phyloP scores from a whole-genome alignment of 2,888 invertebrate species.

The Diarsia dahlii region DNA sequence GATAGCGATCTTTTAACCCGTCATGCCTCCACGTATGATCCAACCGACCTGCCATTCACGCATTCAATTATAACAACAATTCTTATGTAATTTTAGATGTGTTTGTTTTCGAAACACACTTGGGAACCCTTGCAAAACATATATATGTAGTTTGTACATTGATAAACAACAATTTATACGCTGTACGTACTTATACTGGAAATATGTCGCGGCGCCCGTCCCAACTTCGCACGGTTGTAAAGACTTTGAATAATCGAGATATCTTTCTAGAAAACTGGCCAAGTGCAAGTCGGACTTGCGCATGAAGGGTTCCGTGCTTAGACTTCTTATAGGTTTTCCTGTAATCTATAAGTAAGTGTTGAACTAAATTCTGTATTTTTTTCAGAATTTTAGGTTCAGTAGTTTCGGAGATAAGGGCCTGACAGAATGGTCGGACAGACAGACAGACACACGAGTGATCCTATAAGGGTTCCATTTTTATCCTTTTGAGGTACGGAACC shows the following conservation, averaged over 20 bases:
- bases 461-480: too few relatives aligned
- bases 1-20: slow-evolving; percentile 31
- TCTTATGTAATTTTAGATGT: neutral
- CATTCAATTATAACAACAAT: slow-evolving; percentile 7
- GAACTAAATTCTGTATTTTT: too few relatives aligned
- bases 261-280: neutral
- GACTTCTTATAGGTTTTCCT: too few relatives aligned
- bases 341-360: too few relatives aligned
- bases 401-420: too few relatives aligned
- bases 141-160: neutral
- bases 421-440: too few relatives aligned
- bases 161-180: neutral
- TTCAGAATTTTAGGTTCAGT: too few relatives aligned
- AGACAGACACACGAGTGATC: too few relatives aligned
- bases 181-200: neutral
- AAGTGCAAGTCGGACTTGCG: too few relatives aligned
- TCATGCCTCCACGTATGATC: slow-evolving; percentile 29
- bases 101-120: neutral
- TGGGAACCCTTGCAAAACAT: neutral
- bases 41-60: slow-evolving; percentile 12
- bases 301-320: too few relatives aligned
- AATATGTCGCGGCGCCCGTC: too few relatives aligned
- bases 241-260: neutral
- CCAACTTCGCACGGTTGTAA: neutral
- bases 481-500: too few relatives aligned